Percentiles rank a stretch among this genome's conserved stretches.
Evolutionary conservation across 2,888 invertebrate genomes (phyloP).

Genomic region (Eutolmus rufibarbis): DNA sequence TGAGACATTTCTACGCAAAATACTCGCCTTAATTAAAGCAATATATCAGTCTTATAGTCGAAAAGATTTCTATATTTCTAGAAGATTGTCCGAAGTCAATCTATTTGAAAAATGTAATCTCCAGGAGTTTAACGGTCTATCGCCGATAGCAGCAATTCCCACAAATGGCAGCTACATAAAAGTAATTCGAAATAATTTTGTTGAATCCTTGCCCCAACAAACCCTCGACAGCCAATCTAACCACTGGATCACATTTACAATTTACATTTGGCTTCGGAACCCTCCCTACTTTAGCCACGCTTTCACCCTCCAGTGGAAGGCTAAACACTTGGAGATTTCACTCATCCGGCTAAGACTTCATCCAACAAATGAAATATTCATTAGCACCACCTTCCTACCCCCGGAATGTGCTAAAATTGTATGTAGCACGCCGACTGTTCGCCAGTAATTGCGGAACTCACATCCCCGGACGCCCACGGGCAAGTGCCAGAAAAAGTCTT

Average conservation of each 20-base stretch:
- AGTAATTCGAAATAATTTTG: constrained; percentile 41
- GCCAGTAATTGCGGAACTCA: constrained; percentile 31
- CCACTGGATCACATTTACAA: constrained; percentile 42
- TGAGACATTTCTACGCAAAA: neutral
- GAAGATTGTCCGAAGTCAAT: constrained; percentile 11
- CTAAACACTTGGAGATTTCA: constrained; percentile 32
- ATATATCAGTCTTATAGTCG: neutral
- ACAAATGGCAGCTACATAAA: constrained; percentile 38
- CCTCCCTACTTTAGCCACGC: constrained; percentile 5
- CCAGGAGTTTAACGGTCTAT: constrained; percentile 25
- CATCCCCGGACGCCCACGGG: neutral
- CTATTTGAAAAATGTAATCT: constrained; percentile 34
- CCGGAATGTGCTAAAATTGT: constrained; percentile 44
- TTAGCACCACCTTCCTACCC: constrained; percentile 52
- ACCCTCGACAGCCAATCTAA: constrained; percentile 38
- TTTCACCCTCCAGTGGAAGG: constrained; percentile 27
- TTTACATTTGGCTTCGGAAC: constrained; percentile 36
- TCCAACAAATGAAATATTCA: constrained; percentile 56
- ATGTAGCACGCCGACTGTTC: constrained; percentile 29
- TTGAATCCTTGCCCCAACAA: constrained; percentile 37
- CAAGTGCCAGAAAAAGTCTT: constrained; percentile 39
- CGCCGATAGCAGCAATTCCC: constrained; percentile 37
- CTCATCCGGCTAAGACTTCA: constrained; percentile 39
- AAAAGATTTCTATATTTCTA: neutral
- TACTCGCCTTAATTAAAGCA: neutral